These are phyloP conservation scores for Oedothorax gibbosus DNA, from an alignment of 1,140 invertebrate genomes.

Conservation along the genomic window DNA sequence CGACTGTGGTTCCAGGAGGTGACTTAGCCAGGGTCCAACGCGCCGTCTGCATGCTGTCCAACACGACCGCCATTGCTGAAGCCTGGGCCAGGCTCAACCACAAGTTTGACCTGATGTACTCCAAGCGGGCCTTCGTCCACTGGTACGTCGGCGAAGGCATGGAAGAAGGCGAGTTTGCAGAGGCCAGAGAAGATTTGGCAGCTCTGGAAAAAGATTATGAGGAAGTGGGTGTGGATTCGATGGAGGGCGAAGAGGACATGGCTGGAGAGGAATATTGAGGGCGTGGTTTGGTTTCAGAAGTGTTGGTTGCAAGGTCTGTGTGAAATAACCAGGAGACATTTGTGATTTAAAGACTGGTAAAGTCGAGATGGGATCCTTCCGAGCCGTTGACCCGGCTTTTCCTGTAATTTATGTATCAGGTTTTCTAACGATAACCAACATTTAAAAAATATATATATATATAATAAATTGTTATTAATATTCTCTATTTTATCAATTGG, in stretches of 20 bases:
- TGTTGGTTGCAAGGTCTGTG: no score
- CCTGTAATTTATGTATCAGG: no score
- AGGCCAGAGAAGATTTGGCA: slow-evolving; percentile 78
- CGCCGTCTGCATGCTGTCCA: slow-evolving; percentile 84
- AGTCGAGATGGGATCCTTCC: no score
- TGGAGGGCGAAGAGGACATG: slow-evolving; percentile 71
- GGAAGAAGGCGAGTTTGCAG: slow-evolving; percentile 67
- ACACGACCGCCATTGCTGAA: slow-evolving; percentile 82
- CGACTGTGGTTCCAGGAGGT: slow-evolving; percentile 84
- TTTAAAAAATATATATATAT: no score
- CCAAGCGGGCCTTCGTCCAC: slow-evolving; percentile 72
- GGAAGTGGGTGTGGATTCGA: slow-evolving; percentile 76
- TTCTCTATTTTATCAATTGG: no score
- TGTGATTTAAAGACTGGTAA: no score
- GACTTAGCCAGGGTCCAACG: slow-evolving; percentile 87
- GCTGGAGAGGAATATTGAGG: slow-evolving; percentile 68
- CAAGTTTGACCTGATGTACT: slow-evolving; percentile 76
- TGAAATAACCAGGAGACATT: no score
- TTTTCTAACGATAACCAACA: no score
- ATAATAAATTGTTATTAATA: no score
- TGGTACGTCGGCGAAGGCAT: slow-evolving; percentile 69
- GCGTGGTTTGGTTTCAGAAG: no score
- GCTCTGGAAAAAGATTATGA: slow-evolving; percentile 77
- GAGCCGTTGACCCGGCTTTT: no score
- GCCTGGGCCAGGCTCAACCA: slow-evolving; percentile 74